A percentile compares a stretch with the other conserved stretches of the same genome.
These are phyloP conservation scores for Dasyornis broadbenti DNA, from an alignment of 2,113 vertebrate species.

Conservation along the genomic window DNA sequence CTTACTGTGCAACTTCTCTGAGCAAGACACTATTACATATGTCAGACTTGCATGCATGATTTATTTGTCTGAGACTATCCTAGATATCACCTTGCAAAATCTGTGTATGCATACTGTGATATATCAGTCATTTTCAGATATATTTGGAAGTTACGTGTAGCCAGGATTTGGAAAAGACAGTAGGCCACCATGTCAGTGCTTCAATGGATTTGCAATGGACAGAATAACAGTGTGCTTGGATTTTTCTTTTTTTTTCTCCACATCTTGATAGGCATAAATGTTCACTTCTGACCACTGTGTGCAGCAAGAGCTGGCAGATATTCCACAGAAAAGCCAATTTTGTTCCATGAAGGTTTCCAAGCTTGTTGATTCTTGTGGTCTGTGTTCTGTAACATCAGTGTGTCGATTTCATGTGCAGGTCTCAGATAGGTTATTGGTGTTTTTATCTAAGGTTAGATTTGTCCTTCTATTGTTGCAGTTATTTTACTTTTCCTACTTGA, in stretches of 20 bases:
- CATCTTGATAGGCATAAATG: not conserved
- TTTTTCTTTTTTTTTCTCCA: not conserved
- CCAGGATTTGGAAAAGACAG: not conserved
- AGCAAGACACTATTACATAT: not conserved
- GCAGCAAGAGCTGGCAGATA: not conserved
- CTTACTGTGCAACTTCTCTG: not conserved
- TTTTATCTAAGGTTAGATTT: constrained; percentile 12
- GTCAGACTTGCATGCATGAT: not conserved
- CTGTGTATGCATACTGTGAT: not conserved
- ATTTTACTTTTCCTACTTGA: constrained; percentile 9
- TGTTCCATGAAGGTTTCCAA: not conserved
- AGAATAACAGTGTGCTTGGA: not conserved
- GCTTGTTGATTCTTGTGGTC: not conserved
- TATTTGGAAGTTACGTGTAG: not conserved
- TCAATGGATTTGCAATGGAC: not conserved
- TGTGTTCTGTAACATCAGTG: not conserved
- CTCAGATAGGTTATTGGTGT: not conserved
- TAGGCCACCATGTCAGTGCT: not conserved
- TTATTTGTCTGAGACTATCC: not conserved
- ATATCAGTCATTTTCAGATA: not conserved
- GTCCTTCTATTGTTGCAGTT: constrained; percentile 9
- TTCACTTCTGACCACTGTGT: not conserved
- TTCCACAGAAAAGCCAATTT: not conserved
- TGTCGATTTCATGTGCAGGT: not conserved
- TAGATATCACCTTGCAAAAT: not conserved